Evolutionary conservation across 2,113 vertebrate species (phyloP), one percentile per base, ranked within the genome.

Genomic region (Aplodontia rufa): DNA sequence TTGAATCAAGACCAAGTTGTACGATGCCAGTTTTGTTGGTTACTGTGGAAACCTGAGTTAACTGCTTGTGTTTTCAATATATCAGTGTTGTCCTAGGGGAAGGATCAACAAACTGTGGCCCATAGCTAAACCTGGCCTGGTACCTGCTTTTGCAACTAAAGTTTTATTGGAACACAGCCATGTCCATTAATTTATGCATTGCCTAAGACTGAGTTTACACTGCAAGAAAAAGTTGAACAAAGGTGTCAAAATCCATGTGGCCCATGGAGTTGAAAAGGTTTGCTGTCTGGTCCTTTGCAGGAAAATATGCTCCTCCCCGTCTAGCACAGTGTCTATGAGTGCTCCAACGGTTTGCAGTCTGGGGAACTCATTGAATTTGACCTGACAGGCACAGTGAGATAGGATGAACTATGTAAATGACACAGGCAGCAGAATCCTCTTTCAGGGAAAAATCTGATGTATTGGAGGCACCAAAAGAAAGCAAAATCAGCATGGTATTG

Each of bases 281-380:
- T 64, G 10, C 64, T 32, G 0, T 53, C 12, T 53, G 37, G 51
- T 24, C 71, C 20, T 94, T 66, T 40, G 20, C 0, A 37, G 53
- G n/a, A 83, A 87, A 74, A 19, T 17, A 6, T 1, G 5, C 20
- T 1, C 0, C 14, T 74, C 4, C 1, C 37, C 71, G 0, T 16
- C 19, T n/a, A 66, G 49, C 0, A 0, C 49, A n/a, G 37, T 58
- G 24, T 69, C 0, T 66, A 68, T 53, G 22, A 47, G 47, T 42
- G n/a, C 22, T 49, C 40, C 11, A 0, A 0, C 8, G 53, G 35
- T 35, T 20, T 26, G 28, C 26, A 17, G 22, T 30, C 30, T 47
- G 40, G 20, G 6, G 17, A 64, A 19, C 19, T 40, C 71, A 47
- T 32, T 24, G 68, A 3, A 42, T 47, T 24, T 30, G 53, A 94